Evolutionary conservation across 2,888 invertebrate genomes (phyloP), one percentile per base, ranked within the genome.

Genomic region (Athalia cordata): DNA sequence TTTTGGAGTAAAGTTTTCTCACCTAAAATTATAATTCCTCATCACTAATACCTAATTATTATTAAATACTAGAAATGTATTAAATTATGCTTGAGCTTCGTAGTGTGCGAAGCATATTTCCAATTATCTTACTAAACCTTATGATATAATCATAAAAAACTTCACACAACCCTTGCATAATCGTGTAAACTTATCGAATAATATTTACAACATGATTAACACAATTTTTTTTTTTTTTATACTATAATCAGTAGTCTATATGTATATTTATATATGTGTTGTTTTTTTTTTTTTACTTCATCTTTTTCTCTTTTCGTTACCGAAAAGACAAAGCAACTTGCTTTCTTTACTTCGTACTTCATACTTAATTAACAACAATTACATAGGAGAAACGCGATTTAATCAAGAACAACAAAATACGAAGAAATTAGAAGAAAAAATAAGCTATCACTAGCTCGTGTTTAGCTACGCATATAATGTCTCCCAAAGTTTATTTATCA

Each of bases 51-150:
- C n/a, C n/a, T n/a, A 57, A 72, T 72, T 15, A 59, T 72, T 47
- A 59, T 72, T 72, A 47, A 57, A 72, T 59, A 72, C 70, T 59
- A 72, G 57, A 59, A 72, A 59, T 72, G 47, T 59, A 72, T 72
- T 72, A 72, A 72, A 72, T 72, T 72, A 72, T 59, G 72, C 59
- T n/a, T 72, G 45, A 72, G 57, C 72, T 72, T 72, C 59, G 59
- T 45, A 65, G 11, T 9, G 7, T 59, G 15, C 55, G 59, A 72
- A 72, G 57, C 72, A 5, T 47, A 72, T 72, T 72, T 11, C 55
- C 55, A 55, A 72, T 59, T 59, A 72, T 47, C 47, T 72, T 45
- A 29, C 72, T 57, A 59, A 72, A 72, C 47, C 72, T 72, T 72
- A 72, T n/a, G 47, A 43, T 66, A 49, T 59, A 57, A 52, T 72